phyloP scores from a whole-genome alignment of 2,113 vertebrate species.

The Syngnathus scovelli region DNA sequence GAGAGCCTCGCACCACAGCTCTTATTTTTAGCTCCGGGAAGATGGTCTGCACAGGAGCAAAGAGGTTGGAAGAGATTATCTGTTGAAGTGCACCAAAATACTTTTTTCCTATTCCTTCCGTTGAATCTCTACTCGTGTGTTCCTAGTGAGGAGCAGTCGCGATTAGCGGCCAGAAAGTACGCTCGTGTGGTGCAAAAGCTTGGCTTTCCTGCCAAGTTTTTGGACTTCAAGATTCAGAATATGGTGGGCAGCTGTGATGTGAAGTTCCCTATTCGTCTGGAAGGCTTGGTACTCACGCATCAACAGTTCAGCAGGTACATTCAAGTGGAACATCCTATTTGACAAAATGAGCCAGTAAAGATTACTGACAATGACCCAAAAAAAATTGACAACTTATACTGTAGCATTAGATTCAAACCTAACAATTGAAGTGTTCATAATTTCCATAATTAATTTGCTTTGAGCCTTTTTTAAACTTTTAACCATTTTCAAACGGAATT shows the following conservation, averaged over 20 bases:
- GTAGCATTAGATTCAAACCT: not conserved
- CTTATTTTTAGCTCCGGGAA: constrained; percentile 99
- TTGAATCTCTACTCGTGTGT: not conserved
- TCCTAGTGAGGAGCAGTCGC: constrained; percentile 90
- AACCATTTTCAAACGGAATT: not conserved
- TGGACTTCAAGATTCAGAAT: constrained; percentile 99
- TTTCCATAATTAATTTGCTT: not conserved
- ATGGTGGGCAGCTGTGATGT: constrained; percentile 99
- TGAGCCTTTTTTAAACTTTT: not conserved
- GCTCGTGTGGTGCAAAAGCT: constrained; percentile 97
- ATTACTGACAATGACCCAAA: not conserved
- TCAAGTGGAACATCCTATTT: not conserved
- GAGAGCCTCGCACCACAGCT: constrained; percentile 95
- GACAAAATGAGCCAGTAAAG: not conserved
- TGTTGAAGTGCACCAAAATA: not conserved
- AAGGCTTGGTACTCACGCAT: constrained; percentile 93
- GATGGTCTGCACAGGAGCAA: constrained; percentile 99
- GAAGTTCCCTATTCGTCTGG: constrained; percentile 94
- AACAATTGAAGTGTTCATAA: not conserved
- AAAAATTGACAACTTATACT: too few relatives aligned
- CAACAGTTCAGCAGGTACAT: constrained; percentile 95
- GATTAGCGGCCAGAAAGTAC: constrained; percentile 94
- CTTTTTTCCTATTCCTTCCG: not conserved
- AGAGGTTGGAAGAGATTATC: constrained; percentile 74
- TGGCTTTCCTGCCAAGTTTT: constrained; percentile 95